phyloP scores from a whole-genome alignment of 2,113 vertebrate species.

The Dolichotis patagonum region DNA sequence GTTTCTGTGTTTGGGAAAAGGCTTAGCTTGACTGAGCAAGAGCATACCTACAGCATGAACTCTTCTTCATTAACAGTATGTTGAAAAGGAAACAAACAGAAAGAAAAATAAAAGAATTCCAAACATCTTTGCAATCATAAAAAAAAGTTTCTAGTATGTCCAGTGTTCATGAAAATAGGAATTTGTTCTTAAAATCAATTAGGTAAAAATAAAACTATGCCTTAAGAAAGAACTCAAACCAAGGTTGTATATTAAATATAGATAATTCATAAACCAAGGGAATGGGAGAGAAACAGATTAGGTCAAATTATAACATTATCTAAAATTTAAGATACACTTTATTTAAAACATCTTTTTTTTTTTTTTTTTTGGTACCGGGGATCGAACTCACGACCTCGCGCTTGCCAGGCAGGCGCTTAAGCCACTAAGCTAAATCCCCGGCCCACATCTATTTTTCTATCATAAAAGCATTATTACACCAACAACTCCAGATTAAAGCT shows the following conservation, averaged over 20 bases:
- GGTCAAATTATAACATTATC: constrained; percentile 59
- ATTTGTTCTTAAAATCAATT: constrained; percentile 73
- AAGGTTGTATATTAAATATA: constrained; percentile 53
- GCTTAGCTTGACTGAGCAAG: constrained; percentile 91
- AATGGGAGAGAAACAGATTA: not conserved
- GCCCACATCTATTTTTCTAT: constrained; percentile 46
- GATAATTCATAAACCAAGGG: constrained; percentile 49
- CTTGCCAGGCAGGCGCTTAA: no score
- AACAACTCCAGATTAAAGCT: constrained; percentile 67
- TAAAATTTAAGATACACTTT: constrained; percentile 54
- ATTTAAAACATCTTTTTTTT: constrained; percentile 59
- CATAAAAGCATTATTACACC: constrained; percentile 44
- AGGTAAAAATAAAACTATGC: constrained; percentile 38
- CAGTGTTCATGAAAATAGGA: constrained; percentile 51
- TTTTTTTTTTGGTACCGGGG: no score
- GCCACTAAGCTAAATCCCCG: no score
- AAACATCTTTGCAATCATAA: constrained; percentile 46
- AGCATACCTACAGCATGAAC: constrained; percentile 81
- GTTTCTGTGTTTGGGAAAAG: constrained; percentile 89
- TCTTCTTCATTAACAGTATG: constrained; percentile 55
- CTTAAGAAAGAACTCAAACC: constrained; percentile 67
- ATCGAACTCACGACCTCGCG: no score
- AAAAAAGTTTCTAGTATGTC: constrained; percentile 34
- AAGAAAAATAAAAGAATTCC: constrained; percentile 63
- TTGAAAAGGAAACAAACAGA: constrained; percentile 56